Evolutionary conservation across 2,797 vertebrate genomes (phyloP).

Genomic region (Neosilurus mollespiculum): DNA sequence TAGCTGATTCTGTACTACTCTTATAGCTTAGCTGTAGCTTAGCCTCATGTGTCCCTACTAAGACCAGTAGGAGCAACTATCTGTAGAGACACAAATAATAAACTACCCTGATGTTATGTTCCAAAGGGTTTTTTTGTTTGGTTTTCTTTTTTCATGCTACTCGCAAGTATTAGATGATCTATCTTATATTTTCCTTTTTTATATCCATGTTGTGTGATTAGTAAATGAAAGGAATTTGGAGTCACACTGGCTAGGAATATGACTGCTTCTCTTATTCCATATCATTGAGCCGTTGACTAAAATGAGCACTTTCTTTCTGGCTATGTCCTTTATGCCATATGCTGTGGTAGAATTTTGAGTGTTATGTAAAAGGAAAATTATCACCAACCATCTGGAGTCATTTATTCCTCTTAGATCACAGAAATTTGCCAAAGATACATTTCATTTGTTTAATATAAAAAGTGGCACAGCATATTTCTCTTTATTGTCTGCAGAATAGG

Average conservation of each 20-base stretch:
- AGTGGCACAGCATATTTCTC: background rate
- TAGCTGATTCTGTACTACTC: conserved; percentile 62
- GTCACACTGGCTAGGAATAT: background rate
- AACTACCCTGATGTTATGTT: background rate
- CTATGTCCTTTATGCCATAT: background rate
- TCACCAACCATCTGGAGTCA: background rate
- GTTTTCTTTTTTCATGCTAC: background rate
- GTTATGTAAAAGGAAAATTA: background rate
- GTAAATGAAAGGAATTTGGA: background rate
- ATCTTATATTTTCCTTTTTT: background rate
- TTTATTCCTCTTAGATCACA: background rate
- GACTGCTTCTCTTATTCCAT: background rate
- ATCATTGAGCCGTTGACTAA: background rate
- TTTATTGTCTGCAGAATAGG: background rate
- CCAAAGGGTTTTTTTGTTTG: background rate
- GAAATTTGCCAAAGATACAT: conserved; percentile 9
- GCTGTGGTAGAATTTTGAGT: background rate
- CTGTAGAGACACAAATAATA: background rate
- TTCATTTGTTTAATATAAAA: background rate
- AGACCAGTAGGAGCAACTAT: conserved; percentile 2
- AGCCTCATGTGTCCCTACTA: conserved; percentile 10
- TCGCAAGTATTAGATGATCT: background rate
- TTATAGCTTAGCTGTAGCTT: conserved; percentile 4
- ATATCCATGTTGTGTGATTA: background rate
- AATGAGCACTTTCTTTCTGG: background rate